Evolutionary conservation across 2,113 vertebrate species (phyloP), one percentile per base, ranked within the genome.

Genomic region (Ptychochromis oligacanthus): DNA sequence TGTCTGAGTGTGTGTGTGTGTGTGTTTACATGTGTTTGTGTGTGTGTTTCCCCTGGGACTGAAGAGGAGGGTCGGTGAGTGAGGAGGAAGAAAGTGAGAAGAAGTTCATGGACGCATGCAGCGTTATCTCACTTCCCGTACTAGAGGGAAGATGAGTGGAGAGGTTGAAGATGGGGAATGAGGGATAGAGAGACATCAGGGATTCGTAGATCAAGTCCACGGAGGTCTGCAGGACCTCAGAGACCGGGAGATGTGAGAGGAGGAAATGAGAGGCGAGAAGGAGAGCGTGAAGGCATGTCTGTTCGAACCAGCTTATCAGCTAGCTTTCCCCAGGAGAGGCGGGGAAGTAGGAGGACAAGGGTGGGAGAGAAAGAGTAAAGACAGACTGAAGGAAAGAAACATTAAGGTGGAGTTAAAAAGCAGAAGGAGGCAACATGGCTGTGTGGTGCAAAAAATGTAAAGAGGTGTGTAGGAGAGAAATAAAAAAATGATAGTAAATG

Each of bases 241-340:
- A 88, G 74, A 87, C 38, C 12, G 17, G 52, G 57, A 52, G 31
- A 72, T 77, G 70, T 49, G 49, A 79, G 52, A 82, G 28, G 76
- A 76, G 61, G 64, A 81, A 91, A 89, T 80, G 65, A 90, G 82
- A 88, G 36, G 62, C 24, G 49, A 88, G 81, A 62, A 80, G 78
- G 72, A 78, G 81, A 87, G 82, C 81, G 31, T 70, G 79, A 82
- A 87, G 80, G 58, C 76, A 59, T 87, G 85, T 83, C 77, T 7
- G 9, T 59, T 86, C 34, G 1, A 82, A 87, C 49, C 3, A 14
- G 82, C 89, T 91, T 90, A 85, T 91, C 90, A 38, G 62, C 61
- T 14, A 34, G 75, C 78, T 74, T 90, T 46, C 57, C 79, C 58
- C 82, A 1, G 61, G 86, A 80, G 78, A 88, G 82, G 74, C 13